Conservation (phyloP, 2,113 vertebrate genomes). For the Naja naja region DNA sequence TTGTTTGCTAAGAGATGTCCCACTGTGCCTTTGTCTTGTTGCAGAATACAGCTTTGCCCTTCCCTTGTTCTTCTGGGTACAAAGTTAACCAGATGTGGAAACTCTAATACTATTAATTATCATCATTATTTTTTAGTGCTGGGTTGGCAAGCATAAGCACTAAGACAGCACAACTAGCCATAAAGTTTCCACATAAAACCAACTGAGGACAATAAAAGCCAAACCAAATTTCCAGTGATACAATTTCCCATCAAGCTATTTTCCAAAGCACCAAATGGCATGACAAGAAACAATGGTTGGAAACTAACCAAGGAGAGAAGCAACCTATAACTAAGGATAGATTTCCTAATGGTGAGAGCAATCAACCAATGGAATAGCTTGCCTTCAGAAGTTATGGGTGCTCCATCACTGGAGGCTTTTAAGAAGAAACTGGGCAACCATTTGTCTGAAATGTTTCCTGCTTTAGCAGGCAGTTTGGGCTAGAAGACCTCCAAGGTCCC, state of each 20-base stretch:
- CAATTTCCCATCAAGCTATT: neutral
- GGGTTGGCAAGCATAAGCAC: neutral
- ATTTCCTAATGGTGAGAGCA: neutral
- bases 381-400: neutral
- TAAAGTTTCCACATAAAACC: neutral
- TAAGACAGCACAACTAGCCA: neutral
- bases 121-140: neutral
- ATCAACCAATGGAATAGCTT: neutral
- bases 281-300: neutral
- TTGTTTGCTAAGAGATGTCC: neutral
- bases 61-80: fast-evolving
- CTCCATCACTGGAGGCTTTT: neutral
- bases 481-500: neutral
- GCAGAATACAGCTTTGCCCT: neutral
- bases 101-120: conserved; percentile 6
- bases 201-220: neutral
- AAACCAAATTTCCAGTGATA: neutral
- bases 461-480: neutral
- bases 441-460: neutral
- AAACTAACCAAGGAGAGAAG: neutral
- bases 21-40: neutral
- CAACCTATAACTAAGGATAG: neutral
- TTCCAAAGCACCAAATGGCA: neutral
- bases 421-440: neutral
- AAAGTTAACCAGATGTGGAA: neutral